Conservation (phyloP, 2,797 vertebrate species). For the Anguilla obscura region DNA sequence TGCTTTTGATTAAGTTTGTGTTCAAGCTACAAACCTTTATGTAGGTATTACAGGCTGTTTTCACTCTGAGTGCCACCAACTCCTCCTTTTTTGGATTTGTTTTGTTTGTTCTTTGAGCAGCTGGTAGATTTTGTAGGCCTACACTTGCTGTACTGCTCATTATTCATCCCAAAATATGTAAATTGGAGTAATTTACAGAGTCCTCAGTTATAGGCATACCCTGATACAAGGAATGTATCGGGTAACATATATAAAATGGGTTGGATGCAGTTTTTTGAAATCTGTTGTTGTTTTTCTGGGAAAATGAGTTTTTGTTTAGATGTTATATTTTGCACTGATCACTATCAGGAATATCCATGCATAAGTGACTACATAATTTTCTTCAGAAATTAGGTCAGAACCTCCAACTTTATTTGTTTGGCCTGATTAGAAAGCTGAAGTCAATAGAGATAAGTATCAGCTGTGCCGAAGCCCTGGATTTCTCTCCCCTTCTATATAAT, state of each 20-base stretch:
- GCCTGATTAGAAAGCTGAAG: constrained; percentile 59
- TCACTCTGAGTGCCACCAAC: neutral
- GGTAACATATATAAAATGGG: neutral
- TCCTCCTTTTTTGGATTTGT: neutral
- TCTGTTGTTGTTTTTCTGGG: constrained; percentile 31
- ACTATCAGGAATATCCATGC: constrained; percentile 39
- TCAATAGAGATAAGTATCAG: constrained; percentile 51
- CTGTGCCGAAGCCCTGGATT: constrained; percentile 9
- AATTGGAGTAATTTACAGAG: neutral
- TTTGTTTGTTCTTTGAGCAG: neutral
- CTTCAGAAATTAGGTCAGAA: constrained; percentile 62
- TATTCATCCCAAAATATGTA: neutral
- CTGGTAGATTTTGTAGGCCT: neutral
- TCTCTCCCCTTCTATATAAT: constrained; percentile 44
- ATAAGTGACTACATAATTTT: constrained; percentile 43
- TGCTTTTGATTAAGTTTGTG: neutral
- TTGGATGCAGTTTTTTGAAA: neutral
- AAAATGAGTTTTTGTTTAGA: constrained; percentile 44
- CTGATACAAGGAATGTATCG: neutral
- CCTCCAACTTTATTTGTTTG: constrained; percentile 65
- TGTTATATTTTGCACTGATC: constrained; percentile 45
- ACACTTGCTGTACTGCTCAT: neutral
- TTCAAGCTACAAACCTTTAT: neutral
- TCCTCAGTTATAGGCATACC: neutral
- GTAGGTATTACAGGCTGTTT: neutral